These are phyloP conservation scores for Prionchulus punctatus DNA, from an alignment of 2,888 invertebrate genomes.

Conservation along the genomic window DNA sequence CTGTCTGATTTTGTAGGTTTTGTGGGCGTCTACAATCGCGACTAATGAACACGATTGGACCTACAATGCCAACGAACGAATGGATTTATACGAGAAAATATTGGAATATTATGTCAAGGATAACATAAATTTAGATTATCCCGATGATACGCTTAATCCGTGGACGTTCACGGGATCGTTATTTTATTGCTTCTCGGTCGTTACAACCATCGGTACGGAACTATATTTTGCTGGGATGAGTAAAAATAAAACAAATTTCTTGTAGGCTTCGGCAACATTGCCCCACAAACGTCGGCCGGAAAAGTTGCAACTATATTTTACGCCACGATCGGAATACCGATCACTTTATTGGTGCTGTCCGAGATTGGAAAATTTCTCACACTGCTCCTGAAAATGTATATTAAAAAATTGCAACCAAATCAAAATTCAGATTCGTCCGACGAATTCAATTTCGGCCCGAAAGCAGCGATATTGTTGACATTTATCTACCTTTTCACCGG, in stretches of 20 bases:
- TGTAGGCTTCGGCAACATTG: conserved; percentile 5
- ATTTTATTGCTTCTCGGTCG: conserved; percentile 11
- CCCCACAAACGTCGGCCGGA: neutral
- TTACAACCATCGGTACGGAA: conserved; percentile 11
- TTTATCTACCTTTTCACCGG: neutral
- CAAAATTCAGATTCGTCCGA: conserved; percentile 2
- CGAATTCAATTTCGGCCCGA: conserved; percentile 4
- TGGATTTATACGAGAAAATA: conserved; percentile 10
- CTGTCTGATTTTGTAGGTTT: conserved; percentile 9
- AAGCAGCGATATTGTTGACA: neutral
- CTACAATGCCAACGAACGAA: conserved; percentile 3
- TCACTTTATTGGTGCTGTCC: neutral
- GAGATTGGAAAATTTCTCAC: conserved; percentile 5
- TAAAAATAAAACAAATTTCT: neutral
- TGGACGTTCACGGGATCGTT: conserved; percentile 10
- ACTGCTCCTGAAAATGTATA: neutral
- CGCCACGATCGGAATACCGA: conserved; percentile 1
- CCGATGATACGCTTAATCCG: conserved; percentile 5
- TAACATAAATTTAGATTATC: conserved; percentile 6
- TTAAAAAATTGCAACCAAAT: neutral
- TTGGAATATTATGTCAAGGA: conserved; percentile 2
- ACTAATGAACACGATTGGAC: conserved; percentile 10
- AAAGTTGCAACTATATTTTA: conserved; percentile 3
- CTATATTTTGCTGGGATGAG: no score
- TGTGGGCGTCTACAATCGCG: conserved; percentile 10